Conservation (phyloP, 2,888 invertebrate genomes). For the Caenorhabditis panamensis region DNA sequence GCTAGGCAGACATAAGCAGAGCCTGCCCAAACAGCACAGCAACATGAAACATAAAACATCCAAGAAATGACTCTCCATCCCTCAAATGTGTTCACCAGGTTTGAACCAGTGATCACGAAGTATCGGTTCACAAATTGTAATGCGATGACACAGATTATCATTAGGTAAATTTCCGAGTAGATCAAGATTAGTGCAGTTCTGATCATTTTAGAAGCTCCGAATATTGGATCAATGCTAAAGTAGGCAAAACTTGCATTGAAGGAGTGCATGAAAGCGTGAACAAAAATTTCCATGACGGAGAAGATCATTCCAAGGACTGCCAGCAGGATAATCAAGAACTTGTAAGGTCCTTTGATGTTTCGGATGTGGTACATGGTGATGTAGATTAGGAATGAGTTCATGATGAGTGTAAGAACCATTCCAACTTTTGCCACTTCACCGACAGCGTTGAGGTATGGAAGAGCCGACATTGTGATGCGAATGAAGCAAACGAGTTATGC, state of each 20-base stretch:
- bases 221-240: neutral
- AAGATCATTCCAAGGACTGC: neutral
- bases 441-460: neutral
- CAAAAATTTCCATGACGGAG: neutral
- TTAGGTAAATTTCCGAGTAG: neutral
- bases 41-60: neutral
- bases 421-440: neutral
- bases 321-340: neutral
- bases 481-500: too few species aligned
- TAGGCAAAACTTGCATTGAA: neutral
- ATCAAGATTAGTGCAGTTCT: neutral
- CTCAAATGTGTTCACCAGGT: neutral
- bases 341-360: neutral
- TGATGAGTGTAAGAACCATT: neutral
- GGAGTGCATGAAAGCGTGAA: slow-evolving; percentile 15
- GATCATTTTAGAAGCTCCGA: neutral
- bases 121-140: neutral
- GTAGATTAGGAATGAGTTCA: neutral
- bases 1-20: neutral
- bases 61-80: neutral
- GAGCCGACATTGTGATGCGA: neutral
- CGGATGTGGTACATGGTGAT: neutral
- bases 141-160: neutral
- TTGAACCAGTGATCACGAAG: neutral
- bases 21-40: neutral